These are phyloP conservation scores for Salmo trutta DNA, from an alignment of 2,797 vertebrate genomes.

Conservation along the genomic window DNA sequence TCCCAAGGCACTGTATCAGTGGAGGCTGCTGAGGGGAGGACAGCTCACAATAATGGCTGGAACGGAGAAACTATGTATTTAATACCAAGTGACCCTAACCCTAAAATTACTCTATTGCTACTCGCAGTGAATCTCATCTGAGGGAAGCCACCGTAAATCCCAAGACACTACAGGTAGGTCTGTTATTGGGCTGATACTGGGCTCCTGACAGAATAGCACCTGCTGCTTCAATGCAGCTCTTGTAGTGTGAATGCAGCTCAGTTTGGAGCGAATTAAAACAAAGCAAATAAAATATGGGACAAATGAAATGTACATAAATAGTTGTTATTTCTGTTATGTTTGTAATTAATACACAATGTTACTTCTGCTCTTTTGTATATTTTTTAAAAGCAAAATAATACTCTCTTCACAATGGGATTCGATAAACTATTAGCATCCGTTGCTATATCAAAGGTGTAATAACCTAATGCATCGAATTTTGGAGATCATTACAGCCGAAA, in stretches of 20 bases:
- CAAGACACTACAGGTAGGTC: not conserved
- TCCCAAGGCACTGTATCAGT: too few relatives aligned
- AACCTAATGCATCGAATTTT: too few relatives aligned
- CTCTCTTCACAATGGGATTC: too few relatives aligned
- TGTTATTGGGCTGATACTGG: not conserved
- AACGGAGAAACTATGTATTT: too few relatives aligned
- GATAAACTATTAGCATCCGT: too few relatives aligned
- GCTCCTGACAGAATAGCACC: not conserved
- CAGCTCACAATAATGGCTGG: too few relatives aligned
- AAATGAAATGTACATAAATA: not conserved
- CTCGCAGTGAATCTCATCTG: not conserved
- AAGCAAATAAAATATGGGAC: not conserved
- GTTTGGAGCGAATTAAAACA: not conserved
- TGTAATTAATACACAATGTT: not conserved
- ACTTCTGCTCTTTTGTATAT: not conserved
- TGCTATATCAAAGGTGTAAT: too few relatives aligned
- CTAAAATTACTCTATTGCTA: not conserved
- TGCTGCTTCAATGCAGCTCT: constrained; percentile 15
- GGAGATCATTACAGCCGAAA: too few relatives aligned
- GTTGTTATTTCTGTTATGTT: not conserved
- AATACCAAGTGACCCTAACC: constrained; percentile 33
- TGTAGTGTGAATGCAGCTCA: not conserved
- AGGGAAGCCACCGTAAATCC: not conserved
- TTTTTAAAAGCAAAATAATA: not conserved
- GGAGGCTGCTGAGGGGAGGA: too few relatives aligned